Percentiles rank a stretch among this genome's conserved stretches.
phyloP scores from a whole-genome alignment of 2,113 vertebrate genomes.

The Dendropsophus ebraccatus region DNA sequence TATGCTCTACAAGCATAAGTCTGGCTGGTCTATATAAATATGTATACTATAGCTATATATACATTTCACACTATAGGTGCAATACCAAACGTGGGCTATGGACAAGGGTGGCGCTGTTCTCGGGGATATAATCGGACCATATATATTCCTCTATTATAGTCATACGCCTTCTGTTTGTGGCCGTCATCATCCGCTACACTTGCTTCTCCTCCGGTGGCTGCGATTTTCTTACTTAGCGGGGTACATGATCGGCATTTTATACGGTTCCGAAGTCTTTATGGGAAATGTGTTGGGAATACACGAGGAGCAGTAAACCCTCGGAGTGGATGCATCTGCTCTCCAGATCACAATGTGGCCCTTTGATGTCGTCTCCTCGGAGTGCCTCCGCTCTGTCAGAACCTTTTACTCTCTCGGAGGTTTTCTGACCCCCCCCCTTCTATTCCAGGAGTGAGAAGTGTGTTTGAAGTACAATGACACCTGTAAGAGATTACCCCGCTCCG shows the following conservation, averaged over 20 bases:
- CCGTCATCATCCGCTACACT: background rate
- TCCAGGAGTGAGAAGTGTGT: slow-evolving; percentile 19
- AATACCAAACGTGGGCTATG: background rate
- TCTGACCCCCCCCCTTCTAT: background rate
- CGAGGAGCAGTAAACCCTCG: background rate
- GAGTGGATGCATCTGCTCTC: slow-evolving; percentile 42
- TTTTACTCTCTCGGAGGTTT: slow-evolving; percentile 38
- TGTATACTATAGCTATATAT: too few species aligned
- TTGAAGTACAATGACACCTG: slow-evolving; percentile 52
- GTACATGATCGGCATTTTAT: background rate
- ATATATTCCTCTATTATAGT: background rate
- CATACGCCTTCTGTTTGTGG: background rate
- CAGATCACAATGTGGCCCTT: slow-evolving; percentile 51
- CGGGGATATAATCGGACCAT: too few species aligned
- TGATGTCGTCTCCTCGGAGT: slow-evolving; percentile 43
- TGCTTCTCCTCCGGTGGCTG: too few species aligned
- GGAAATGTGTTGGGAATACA: slow-evolving; percentile 19
- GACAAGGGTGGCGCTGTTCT: background rate
- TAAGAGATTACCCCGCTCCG: slow-evolving; percentile 39
- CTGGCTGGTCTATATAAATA: too few species aligned
- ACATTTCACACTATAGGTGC: background rate
- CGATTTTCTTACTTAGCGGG: background rate
- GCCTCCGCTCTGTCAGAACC: slow-evolving; percentile 47
- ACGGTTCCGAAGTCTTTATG: background rate
- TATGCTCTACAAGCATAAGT: too few species aligned